Evolutionary conservation across 2,888 invertebrate species (phyloP).

Genomic region (Drosophila dives): DNA sequence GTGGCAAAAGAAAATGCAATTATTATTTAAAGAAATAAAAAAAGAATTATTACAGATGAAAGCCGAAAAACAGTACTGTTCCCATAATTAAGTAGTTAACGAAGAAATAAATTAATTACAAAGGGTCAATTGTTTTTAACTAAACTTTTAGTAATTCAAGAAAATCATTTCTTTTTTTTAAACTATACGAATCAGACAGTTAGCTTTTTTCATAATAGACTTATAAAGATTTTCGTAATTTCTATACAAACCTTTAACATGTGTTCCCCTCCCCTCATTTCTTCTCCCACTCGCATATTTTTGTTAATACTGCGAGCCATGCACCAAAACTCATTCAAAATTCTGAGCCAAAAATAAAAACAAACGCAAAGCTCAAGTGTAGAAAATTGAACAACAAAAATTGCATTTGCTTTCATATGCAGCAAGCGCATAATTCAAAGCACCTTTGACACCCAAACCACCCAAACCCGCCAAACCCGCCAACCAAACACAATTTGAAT

Average conservation of each 20-base stretch:
- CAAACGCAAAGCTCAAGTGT: constrained; percentile 40
- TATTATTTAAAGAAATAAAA: not conserved
- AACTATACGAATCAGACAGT: not conserved
- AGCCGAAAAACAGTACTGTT: not conserved
- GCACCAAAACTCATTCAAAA: constrained; percentile 1
- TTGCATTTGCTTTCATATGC: constrained; percentile 58
- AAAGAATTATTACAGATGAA: not conserved
- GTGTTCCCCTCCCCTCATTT: not conserved
- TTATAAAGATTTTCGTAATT: not conserved
- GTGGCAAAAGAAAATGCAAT: constrained; percentile 1
- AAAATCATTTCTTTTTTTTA: not conserved
- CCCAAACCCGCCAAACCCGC: not conserved
- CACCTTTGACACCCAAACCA: constrained; percentile 38
- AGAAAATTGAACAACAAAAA: constrained; percentile 69
- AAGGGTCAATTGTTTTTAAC: not conserved
- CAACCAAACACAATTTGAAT: constrained; percentile 4
- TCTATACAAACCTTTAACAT: not conserved
- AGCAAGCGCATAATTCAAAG: constrained; percentile 48
- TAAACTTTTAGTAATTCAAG: not conserved
- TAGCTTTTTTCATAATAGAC: not conserved
- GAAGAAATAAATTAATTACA: not conserved
- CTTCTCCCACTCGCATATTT: not conserved
- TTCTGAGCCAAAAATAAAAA: constrained; percentile 14
- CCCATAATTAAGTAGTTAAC: not conserved
- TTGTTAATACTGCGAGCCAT: not conserved